A percentile compares a stretch with the other conserved stretches of the same genome.
phyloP scores from a whole-genome alignment of 2,113 vertebrate species.

The Emydura subglobosa region DNA sequence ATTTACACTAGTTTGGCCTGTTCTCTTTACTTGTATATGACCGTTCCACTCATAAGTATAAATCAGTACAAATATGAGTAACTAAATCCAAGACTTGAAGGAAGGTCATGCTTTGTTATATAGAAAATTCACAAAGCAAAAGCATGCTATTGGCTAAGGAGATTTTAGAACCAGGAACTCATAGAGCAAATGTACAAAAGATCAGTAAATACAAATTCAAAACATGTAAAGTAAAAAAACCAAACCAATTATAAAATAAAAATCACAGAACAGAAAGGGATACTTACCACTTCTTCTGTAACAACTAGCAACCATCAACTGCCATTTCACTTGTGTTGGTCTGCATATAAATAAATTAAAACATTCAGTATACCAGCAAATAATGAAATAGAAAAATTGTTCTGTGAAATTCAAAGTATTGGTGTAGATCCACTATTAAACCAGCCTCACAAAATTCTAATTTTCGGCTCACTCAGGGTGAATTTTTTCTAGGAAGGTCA shows the following conservation, averaged over 20 bases:
- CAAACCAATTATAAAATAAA: background rate
- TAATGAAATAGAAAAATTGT: constrained; percentile 33
- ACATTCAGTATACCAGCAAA: background rate
- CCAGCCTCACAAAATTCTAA: background rate
- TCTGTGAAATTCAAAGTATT: background rate
- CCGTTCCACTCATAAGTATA: background rate
- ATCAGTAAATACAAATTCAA: background rate
- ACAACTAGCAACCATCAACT: constrained; percentile 95
- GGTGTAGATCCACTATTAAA: background rate
- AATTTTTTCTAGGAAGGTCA: background rate
- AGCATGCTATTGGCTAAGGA: background rate
- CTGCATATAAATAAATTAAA: constrained; percentile 72
- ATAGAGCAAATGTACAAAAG: background rate
- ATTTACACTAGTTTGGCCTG: background rate
- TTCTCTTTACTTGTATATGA: background rate
- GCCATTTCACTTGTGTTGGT: constrained; percentile 93
- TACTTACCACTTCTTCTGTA: constrained; percentile 92
- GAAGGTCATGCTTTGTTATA: background rate
- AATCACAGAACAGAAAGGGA: background rate
- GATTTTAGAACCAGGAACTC: background rate
- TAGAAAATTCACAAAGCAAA: background rate
- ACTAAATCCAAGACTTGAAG: background rate
- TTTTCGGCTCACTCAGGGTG: background rate
- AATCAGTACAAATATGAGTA: background rate
- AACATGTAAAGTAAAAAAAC: background rate